phyloP scores from a whole-genome alignment of 2,113 vertebrate genomes.

The Halichoeres trimaculatus region DNA sequence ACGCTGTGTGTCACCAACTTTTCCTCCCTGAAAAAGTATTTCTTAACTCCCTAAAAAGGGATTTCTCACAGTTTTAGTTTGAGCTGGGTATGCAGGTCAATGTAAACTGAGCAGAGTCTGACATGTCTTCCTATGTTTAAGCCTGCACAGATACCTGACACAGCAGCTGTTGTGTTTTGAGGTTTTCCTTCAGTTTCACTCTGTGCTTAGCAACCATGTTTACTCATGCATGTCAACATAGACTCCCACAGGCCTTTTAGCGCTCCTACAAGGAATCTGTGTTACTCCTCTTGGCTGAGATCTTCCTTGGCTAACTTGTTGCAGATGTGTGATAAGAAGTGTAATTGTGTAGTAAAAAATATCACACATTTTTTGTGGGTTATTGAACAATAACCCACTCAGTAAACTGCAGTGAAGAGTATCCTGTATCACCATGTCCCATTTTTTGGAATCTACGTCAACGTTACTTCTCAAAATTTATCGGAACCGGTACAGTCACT shows the following conservation, averaged over 20 bases:
- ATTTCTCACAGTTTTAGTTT: neutral
- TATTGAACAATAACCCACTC: conserved; percentile 26
- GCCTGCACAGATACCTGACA: conserved; percentile 10
- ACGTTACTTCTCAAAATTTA: too few relatives aligned
- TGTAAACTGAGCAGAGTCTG: neutral
- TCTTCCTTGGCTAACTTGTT: conserved; percentile 40
- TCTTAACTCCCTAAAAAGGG: neutral
- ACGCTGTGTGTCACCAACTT: neutral
- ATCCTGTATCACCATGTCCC: neutral
- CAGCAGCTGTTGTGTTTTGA: conserved; percentile 4
- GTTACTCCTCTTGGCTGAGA: conserved; percentile 20
- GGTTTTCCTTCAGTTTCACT: conserved; percentile 22
- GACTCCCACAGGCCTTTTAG: conserved; percentile 21
- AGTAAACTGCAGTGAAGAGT: conserved; percentile 10
- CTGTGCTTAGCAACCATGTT: conserved; percentile 62
- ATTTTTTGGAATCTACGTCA: conserved; percentile 2
- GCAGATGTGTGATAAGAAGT: conserved; percentile 61
- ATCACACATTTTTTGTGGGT: conserved; percentile 31
- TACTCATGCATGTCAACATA: conserved; percentile 51
- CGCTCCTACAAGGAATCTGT: conserved; percentile 23
- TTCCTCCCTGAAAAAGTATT: neutral
- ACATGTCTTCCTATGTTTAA: neutral
- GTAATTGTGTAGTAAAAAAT: conserved; percentile 10
- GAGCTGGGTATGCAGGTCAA: neutral
- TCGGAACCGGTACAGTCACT: neutral